phyloP scores from a whole-genome alignment of 2,797 vertebrate species.

The Tangara arthus region DNA sequence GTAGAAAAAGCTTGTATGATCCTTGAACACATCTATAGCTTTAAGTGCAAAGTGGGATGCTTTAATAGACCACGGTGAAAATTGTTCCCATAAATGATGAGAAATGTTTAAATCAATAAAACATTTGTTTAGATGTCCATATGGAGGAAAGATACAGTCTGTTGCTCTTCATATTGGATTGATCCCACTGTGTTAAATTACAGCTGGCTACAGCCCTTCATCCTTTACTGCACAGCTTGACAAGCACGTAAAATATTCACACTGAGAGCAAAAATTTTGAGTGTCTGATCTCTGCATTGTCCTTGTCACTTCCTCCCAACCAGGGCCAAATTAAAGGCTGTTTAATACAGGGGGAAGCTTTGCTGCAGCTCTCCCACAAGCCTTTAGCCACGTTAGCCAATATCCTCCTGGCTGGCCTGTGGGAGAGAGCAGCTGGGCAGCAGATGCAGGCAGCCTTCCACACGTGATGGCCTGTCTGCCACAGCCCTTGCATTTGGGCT shows the following conservation, averaged over 20 bases:
- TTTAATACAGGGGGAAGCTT: not conserved
- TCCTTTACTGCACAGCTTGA: constrained; percentile 52
- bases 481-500: not conserved
- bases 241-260: constrained; percentile 40
- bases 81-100: constrained; percentile 40
- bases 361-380: not conserved
- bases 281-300: constrained; percentile 53
- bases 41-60: not conserved
- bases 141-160: constrained; percentile 46
- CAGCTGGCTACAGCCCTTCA: not conserved
- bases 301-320: constrained; percentile 44
- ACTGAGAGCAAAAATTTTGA: not conserved
- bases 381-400: not conserved
- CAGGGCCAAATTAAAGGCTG: constrained; percentile 44
- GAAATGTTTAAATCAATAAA: constrained; percentile 62
- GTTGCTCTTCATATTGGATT: not conserved
- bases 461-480: not conserved
- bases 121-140: constrained; percentile 18
- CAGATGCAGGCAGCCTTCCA: constrained; percentile 54
- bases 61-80: not conserved
- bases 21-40: not conserved
- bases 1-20: not conserved
- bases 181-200: constrained; percentile 47
- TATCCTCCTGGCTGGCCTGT: not conserved
- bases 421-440: constrained; percentile 64